Conservation (phyloP, 2,797 vertebrate genomes). For the Sitta carolinensis region DNA sequence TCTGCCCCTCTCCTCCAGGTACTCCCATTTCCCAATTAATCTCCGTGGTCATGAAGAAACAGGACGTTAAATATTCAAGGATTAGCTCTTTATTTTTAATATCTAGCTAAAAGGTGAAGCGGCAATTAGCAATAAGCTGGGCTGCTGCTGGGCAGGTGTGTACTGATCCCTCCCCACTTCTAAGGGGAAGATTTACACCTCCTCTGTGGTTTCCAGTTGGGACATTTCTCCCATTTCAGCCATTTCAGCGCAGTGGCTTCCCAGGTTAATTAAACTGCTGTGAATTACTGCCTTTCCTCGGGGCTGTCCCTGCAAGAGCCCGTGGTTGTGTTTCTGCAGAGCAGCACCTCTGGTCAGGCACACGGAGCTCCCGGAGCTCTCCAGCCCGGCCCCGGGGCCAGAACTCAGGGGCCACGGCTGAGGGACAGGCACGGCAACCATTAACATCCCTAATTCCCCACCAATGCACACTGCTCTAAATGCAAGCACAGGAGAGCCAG, state of each 20-base stretch:
- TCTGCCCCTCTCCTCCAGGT: background rate
- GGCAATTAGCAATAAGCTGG: background rate
- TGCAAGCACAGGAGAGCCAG: background rate
- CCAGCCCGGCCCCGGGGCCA: background rate
- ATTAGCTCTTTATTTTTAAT: background rate
- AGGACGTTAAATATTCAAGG: background rate
- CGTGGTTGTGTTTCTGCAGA: background rate
- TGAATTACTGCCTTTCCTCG: background rate
- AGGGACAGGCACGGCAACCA: slow-evolving; percentile 14
- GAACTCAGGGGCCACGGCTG: background rate
- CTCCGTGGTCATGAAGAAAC: background rate
- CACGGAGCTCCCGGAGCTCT: background rate
- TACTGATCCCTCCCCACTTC: background rate
- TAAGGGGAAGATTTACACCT: background rate
- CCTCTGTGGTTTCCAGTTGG: background rate
- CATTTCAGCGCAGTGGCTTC: background rate
- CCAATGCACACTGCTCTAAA: background rate
- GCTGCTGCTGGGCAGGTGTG: background rate
- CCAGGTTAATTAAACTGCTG: background rate
- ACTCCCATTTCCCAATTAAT: background rate
- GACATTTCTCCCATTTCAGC: no score
- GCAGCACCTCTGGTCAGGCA: background rate
- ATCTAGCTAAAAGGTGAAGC: background rate
- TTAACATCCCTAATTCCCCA: background rate
- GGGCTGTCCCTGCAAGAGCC: background rate